These are phyloP conservation scores for Myzus persicae DNA, from an alignment of 1,140 invertebrate species.

Conservation along the genomic window DNA sequence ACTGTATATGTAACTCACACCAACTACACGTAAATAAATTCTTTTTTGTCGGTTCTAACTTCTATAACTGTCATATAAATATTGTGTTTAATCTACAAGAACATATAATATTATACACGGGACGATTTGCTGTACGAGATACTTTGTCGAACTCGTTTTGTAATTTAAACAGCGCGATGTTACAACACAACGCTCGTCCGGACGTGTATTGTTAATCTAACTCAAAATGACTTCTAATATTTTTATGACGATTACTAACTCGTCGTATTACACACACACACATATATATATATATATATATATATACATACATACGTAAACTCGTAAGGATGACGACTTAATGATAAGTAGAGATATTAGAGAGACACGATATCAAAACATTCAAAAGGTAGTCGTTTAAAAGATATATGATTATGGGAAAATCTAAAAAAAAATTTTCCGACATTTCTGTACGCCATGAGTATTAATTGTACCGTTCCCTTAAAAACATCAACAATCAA, in stretches of 20 bases:
- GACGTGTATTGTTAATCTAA: slow-evolving; percentile 9
- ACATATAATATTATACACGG: not conserved
- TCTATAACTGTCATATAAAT: slow-evolving; percentile 44
- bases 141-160: slow-evolving; percentile 32
- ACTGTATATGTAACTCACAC: slow-evolving; percentile 33
- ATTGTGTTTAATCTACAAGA: slow-evolving; percentile 21
- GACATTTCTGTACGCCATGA: not conserved
- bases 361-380: not conserved
- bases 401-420: not conserved
- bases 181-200: not conserved
- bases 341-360: not conserved
- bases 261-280: not conserved
- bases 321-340: not conserved
- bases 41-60: not conserved
- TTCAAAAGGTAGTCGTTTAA: not conserved
- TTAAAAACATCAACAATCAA: not conserved
- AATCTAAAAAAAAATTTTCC: not conserved
- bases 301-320: not conserved
- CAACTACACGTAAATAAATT: slow-evolving; percentile 34
- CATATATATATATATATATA: too few species aligned
- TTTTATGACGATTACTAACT: not conserved
- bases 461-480: not conserved
- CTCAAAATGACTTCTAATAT: not conserved
- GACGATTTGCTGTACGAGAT: not conserved
- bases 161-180: not conserved